Evolutionary conservation across 92 coral and sea anemone genomes (phyloP).

Genomic region (Montipora capitata): DNA sequence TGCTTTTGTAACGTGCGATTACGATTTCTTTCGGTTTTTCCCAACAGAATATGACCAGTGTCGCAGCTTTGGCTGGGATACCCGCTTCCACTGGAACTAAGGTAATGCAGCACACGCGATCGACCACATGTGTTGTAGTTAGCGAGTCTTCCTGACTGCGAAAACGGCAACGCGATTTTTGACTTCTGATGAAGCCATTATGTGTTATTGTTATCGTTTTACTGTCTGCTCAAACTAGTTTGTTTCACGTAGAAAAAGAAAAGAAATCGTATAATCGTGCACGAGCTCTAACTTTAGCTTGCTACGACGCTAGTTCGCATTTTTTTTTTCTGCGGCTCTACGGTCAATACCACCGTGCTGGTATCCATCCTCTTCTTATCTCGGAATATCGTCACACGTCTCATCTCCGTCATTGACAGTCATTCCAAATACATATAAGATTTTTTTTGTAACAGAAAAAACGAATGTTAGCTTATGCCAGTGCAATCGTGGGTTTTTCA

Average conservation of each 20-base stretch:
- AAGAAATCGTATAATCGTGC: background rate
- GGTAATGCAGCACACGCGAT: conserved; percentile 54
- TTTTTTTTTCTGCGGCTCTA: conserved; percentile 14
- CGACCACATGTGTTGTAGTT: conserved; percentile 22
- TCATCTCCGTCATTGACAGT: background rate
- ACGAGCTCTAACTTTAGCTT: too few species aligned
- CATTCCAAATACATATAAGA: background rate
- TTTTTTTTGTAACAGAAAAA: background rate
- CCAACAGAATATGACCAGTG: conserved; percentile 94
- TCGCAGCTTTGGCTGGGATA: conserved; percentile 95
- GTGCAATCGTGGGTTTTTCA: background rate
- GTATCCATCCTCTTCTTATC: conserved; percentile 16
- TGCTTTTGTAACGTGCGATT: conserved; percentile 29
- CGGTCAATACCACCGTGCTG: background rate
- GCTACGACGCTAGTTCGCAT: background rate
- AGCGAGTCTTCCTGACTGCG: conserved; percentile 53
- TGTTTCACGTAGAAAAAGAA: background rate
- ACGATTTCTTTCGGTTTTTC: conserved; percentile 49
- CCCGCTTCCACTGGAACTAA: conserved; percentile 93
- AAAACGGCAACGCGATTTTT: conserved; percentile 73
- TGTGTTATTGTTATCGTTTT: background rate
- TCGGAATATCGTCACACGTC: conserved; percentile 20
- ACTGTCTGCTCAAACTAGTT: conserved; percentile 1
- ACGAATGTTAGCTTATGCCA: background rate
- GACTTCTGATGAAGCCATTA: conserved; percentile 29